phyloP scores from a whole-genome alignment of 2,888 invertebrate genomes.

The Ichneumon xanthorius region DNA sequence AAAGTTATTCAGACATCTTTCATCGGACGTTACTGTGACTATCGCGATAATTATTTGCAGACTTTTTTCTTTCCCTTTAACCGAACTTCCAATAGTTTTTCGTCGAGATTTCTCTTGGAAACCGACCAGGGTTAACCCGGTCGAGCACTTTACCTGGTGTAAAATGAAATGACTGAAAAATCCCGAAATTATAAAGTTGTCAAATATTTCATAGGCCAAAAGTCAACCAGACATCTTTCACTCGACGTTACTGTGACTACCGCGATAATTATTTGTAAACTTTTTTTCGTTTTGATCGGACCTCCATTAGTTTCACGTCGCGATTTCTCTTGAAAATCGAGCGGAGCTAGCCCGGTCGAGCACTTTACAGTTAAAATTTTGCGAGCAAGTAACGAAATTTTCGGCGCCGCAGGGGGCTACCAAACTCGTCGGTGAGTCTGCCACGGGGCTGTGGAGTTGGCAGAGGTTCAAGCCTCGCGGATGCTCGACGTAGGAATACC shows the following conservation, averaged over 20 bases:
- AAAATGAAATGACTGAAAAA: too few relatives aligned
- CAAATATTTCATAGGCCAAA: too few relatives aligned
- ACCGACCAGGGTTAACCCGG: background rate
- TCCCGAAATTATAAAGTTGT: too few relatives aligned
- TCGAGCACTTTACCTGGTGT: slow-evolving; percentile 19
- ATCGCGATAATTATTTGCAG: background rate
- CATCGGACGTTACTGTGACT: background rate
- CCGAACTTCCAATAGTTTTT: too few relatives aligned
- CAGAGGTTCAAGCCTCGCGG: slow-evolving; percentile 65
- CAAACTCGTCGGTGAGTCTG: slow-evolving; percentile 59
- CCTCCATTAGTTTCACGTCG: background rate
- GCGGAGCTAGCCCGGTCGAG: background rate
- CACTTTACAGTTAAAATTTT: slow-evolving; percentile 58
- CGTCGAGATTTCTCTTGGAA: background rate
- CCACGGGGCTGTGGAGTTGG: slow-evolving; percentile 59
- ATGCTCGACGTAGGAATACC: slow-evolving; percentile 41
- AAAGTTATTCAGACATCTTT: too few relatives aligned
- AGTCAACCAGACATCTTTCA: too few relatives aligned
- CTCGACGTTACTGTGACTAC: background rate
- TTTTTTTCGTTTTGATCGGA: background rate
- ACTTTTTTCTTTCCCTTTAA: background rate
- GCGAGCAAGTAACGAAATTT: slow-evolving; percentile 57
- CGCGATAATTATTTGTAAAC: background rate
- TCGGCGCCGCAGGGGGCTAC: slow-evolving; percentile 66
- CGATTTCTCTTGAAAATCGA: background rate